Evolutionary conservation across 2,797 vertebrate genomes (phyloP), one percentile per base, ranked within the genome.

Genomic region (Chiroxiphia lanceolata): DNA sequence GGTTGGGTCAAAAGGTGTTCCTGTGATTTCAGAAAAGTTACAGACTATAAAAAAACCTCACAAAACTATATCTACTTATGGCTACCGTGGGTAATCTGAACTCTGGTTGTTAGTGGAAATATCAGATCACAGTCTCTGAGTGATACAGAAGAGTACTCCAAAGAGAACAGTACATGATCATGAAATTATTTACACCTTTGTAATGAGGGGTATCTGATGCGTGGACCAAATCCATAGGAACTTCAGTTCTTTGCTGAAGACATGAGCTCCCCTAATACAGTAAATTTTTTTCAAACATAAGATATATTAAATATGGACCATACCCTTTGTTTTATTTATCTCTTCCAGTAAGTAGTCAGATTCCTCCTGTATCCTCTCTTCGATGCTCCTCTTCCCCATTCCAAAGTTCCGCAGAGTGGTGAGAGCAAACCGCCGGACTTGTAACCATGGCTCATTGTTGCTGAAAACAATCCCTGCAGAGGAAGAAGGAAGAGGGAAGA

Each of bases 1-100:
- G 8, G 97, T 98, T 42, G 98, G 98, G 74, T 99, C 97, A 85
- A 99, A 99, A 51, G 98, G 96, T 77, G 64, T 65, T 42, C 97
- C 98, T 98, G 95, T 42, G 26, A 74, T 89, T 87, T 89, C 47
- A 92, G 44, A 85, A 57, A 83, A 45, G 31, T 93, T 84, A 67
- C 21, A 64, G 61, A 83, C 22, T 26, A 26, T 81, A 1, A 42
- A n/a, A 68, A 78, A 23, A 2, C 0, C 2, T 9, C 11, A 36
- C 25, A 3, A 71, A 69, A 5, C 27, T 33, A 11, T 69, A 42
- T 25, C 13, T 63, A 3, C 12, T 63, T 64, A 20, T 33, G 18
- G 44, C 21, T 64, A 11, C 36, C 27, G 2, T 68, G 21, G 13
- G 19, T 34, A 83, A 53, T 25, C 18, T 51, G 34, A 78, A 13